Conservation (phyloP, 2,113 vertebrate species). For the Chlorodrepanis virens region DNA sequence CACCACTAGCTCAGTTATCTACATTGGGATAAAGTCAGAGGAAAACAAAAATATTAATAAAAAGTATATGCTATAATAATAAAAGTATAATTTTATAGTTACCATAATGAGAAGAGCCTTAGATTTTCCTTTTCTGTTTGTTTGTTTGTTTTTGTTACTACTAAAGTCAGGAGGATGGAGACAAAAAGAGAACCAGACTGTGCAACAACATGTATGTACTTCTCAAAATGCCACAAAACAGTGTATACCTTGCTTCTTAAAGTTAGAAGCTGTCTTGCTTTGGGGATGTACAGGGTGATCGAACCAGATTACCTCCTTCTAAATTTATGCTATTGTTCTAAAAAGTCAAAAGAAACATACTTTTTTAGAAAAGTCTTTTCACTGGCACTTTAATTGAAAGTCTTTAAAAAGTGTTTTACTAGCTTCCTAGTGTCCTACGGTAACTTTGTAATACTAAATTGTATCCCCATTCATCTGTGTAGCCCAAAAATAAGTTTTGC, state of each 20-base stretch:
- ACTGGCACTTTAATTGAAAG: neutral
- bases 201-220: neutral
- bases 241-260: neutral
- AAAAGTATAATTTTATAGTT: neutral
- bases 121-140: neutral
- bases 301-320: neutral
- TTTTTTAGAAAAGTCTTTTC: neutral
- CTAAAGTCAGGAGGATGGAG: neutral
- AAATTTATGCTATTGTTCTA: neutral
- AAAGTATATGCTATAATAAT: neutral
- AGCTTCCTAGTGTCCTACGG: neutral
- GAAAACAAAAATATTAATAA: neutral
- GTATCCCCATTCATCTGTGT: too few species aligned
- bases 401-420: neutral
- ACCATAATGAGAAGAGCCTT: neutral
- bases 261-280: neutral
- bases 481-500: too few species aligned
- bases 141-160: neutral
- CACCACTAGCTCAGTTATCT: neutral
- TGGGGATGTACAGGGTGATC: neutral
- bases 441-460: too few species aligned
- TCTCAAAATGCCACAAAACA: neutral
- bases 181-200: neutral
- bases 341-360: neutral
- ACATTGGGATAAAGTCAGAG: neutral